Evolutionary conservation across 2,113 vertebrate species (phyloP).

Genomic region (Petaurus breviceps): DNA sequence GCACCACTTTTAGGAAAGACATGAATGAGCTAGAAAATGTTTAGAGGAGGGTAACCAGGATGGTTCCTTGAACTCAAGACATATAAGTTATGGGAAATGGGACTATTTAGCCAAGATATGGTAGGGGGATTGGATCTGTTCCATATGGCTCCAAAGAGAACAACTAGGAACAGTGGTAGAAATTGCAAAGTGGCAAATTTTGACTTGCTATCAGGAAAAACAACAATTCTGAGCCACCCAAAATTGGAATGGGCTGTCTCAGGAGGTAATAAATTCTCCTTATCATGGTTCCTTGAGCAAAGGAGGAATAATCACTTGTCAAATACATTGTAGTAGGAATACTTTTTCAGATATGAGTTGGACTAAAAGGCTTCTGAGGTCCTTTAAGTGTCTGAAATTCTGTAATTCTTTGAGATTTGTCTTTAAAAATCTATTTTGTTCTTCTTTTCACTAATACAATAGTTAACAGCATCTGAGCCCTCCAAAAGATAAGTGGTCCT

Average conservation of each 20-base stretch:
- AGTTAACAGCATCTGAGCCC: neutral
- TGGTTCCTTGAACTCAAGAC: too few relatives aligned
- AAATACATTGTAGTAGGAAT: neutral
- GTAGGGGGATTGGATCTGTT: neutral
- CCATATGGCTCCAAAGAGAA: neutral
- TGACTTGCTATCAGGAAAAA: neutral
- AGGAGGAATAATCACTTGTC: neutral
- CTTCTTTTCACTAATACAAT: slow-evolving; percentile 12
- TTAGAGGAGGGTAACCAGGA: too few relatives aligned
- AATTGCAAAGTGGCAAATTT: neutral
- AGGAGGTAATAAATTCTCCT: neutral
- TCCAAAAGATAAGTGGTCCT: neutral
- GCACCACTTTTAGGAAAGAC: too few relatives aligned
- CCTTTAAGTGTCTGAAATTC: neutral
- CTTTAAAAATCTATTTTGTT: slow-evolving; percentile 47
- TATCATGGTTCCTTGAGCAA: neutral
- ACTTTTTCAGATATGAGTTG: neutral
- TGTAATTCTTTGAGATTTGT: slow-evolving; percentile 63
- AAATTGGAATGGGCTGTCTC: neutral
- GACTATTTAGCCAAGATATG: neutral
- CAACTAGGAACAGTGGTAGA: neutral
- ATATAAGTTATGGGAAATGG: neutral
- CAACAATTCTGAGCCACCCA: neutral
- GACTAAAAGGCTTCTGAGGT: neutral
- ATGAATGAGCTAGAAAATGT: too few relatives aligned